Conservation (phyloP, 2,797 vertebrate species). For the Sebastes nivosus region DNA sequence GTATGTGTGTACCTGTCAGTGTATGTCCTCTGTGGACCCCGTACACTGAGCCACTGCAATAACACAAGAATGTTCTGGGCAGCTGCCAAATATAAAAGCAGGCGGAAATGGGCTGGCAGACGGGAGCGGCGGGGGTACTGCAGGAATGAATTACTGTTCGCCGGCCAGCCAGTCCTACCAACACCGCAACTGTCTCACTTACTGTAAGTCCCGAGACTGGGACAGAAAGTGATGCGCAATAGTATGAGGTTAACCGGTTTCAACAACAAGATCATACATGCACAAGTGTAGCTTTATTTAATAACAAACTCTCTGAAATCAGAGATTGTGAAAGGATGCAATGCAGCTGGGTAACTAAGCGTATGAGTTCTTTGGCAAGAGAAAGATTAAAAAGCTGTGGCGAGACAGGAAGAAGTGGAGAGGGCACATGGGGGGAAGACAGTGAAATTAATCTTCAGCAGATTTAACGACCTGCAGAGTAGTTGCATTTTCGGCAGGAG, state of each 20-base stretch:
- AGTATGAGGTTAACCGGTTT: conserved; percentile 3
- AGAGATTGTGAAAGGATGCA: conserved; percentile 18
- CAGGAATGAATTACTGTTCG: conserved; percentile 45
- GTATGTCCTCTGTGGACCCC: neutral
- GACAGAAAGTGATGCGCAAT: neutral
- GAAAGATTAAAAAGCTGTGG: neutral
- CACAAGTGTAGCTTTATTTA: neutral
- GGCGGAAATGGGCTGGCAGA: conserved; percentile 38
- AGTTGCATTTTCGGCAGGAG: conserved; percentile 18
- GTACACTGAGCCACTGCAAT: conserved; percentile 31
- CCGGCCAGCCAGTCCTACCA: neutral
- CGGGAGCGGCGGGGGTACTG: neutral
- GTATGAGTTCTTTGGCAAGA: neutral
- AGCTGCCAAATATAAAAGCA: conserved; percentile 56
- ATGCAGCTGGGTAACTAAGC: too few species aligned
- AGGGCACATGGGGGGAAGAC: neutral
- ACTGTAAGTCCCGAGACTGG: neutral
- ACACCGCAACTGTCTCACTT: neutral
- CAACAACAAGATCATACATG: neutral
- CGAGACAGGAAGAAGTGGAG: neutral
- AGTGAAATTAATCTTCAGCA: neutral
- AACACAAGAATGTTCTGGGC: conserved; percentile 67
- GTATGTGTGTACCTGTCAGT: conserved; percentile 16
- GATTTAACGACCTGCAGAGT: conserved; percentile 28
- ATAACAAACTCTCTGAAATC: neutral